Base-by-base conservation (phyloP, 1,140 invertebrate genomes). In the Anoplolepis gracilipes region DNA sequence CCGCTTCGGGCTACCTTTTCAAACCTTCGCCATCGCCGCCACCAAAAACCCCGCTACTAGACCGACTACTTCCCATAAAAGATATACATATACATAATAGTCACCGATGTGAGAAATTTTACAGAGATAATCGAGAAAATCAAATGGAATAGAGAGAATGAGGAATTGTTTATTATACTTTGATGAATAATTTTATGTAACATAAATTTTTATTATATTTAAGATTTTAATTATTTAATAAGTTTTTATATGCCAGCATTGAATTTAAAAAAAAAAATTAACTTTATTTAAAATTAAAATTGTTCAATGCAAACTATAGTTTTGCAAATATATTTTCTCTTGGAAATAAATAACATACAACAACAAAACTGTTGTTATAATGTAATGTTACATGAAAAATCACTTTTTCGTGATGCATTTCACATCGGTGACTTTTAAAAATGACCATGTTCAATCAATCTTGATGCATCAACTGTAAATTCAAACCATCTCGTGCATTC, bases 11-110 rank as follows among this genome's bases (percentile, higher is more conserved):
- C 92, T 92, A 88, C 92, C 90, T 90, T 92, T 91, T 91, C 91
- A 93, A 93, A 93, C 92, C 88, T 91, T 91, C 86, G 88, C 92
- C 90, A 92, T 88, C 90, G 89, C 90, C 90, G 87, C 87, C 59
- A 88, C 81, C 90, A 91, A 85, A 89, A 85, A 88, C 81, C 81
- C 91, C 84, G 86, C 84, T 91, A 89, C 85, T 87, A 72, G 67
- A 70, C 84, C 84, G 87, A 91, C 89, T 91, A 86, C 88, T 91
- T 90, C 88, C 89, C 88, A 87, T 91, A 93, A 91, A 92, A 91
- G 87, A 90, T 92, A 90, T 93, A 92, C 92, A 89, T 88, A 90
- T 92, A 64, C 91, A 73, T 92, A 92, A 91, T 93, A 88, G 88
- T 92, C 67, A 64, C 46, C 55, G 28, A 53, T 59, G 36, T 78